Evolutionary conservation across 2,113 vertebrate genomes (phyloP).

Genomic region (Pelusios castaneus): DNA sequence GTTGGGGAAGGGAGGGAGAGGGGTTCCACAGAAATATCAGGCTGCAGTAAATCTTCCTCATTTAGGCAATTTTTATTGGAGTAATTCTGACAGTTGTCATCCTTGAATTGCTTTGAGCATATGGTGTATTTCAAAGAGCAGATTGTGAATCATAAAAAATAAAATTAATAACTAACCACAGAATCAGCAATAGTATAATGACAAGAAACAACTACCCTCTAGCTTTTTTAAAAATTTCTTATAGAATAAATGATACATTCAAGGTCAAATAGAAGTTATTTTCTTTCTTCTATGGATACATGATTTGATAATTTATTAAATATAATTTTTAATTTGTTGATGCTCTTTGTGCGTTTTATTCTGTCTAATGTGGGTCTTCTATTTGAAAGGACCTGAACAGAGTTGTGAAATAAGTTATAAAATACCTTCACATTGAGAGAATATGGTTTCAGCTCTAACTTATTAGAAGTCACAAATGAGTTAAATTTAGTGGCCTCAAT

Average conservation of each 20-base stretch:
- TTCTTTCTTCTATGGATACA: constrained; percentile 50
- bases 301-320: constrained; percentile 51
- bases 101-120: constrained; percentile 94
- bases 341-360: neutral
- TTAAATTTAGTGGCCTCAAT: neutral
- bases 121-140: constrained; percentile 96
- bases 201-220: constrained; percentile 84
- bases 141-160: constrained; percentile 96
- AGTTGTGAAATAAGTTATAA: neutral
- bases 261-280: constrained; percentile 86
- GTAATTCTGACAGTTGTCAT: constrained; percentile 94
- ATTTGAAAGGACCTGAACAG: constrained; percentile 1
- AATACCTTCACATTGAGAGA: neutral
- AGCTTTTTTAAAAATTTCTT: constrained; percentile 79
- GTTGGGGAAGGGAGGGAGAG: constrained; percentile 55
- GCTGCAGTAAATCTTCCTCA: constrained; percentile 90
- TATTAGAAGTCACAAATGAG: neutral
- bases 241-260: constrained; percentile 75
- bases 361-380: neutral
- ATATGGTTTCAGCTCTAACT: neutral
- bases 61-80: constrained; percentile 94
- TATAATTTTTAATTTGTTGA: neutral
- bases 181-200: constrained; percentile 90
- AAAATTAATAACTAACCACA: constrained; percentile 94
- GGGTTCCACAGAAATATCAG: constrained; percentile 78